Base-by-base conservation (phyloP, 2,797 vertebrate species). In the Thalassophryne amazonica region DNA sequence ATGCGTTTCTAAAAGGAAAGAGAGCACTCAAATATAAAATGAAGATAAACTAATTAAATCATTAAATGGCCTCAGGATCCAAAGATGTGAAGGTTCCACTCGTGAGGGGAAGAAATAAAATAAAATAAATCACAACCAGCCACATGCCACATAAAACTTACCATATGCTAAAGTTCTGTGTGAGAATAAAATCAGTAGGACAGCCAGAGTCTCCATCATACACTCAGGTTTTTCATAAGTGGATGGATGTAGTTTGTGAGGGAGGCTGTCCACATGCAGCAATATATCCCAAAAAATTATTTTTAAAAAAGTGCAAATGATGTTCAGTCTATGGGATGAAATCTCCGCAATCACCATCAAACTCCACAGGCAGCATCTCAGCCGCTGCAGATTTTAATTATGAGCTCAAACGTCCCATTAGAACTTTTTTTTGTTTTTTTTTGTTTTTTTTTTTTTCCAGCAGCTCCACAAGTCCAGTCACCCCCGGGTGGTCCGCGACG, bases 161-260 rank as follows among this genome's bases (percentile, higher is more conserved):
- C 91, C 91, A 57, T 86, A 51, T 48, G 76, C 81, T 76, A 84
- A 72, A 83, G 76, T 76, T 77, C 67, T 39, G 70, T 90, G 74
- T 11, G 72, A 60, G 47, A 69, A 76, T 23, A 85, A 37, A 53
- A 86, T 4, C 63, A 80, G 60, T 4, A 88, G 50, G 32, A 74
- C 67, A 51, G 73, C 40, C 68, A 82, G 56, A 34, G 73, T 45
- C 32, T 88, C 87, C 91, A 92, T 92, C 35, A 66, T 81, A 58
- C 52, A 50, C 47, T 41, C 39, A 13, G 63, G 2, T 38, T 2
- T 37, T n/a, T 65, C 73, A 77, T 60, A 49, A 47, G 66, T 20
- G 5, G 56, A 37, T 4, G 9, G n/a, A n/a, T n/a, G n/a, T n/a
- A 21, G 53, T 64, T 29, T 15, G 41, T 37, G 32, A 29, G 28